Percentiles rank a stretch among this genome's conserved stretches.
Conservation (phyloP, 2,888 invertebrate species). For the Vesta saturnalis region DNA sequence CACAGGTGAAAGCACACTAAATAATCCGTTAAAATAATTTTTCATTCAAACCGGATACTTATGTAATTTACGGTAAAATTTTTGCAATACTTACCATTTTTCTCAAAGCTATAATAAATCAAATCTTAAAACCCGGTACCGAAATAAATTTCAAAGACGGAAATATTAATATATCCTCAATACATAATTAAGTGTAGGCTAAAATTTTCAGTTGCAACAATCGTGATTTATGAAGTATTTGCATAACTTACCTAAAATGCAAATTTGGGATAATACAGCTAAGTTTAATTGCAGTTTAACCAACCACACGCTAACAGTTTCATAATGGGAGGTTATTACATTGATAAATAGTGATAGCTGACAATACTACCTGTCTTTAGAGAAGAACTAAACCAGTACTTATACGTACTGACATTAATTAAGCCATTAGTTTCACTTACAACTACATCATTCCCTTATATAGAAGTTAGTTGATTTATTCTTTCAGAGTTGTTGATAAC, state of each 20-base stretch:
- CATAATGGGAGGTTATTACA: background rate
- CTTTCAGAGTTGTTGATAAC: background rate
- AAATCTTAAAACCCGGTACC: background rate
- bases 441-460: constrained; percentile 7
- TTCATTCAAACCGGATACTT: no score
- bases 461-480: background rate
- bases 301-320: background rate
- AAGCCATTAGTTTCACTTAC: constrained; percentile 18
- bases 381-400: background rate
- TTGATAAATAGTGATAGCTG: background rate
- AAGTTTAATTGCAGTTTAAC: background rate
- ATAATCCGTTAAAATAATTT: no score
- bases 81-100: background rate
- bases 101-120: background rate
- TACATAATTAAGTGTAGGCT: background rate
- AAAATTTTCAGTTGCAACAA: background rate
- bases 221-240: constrained; percentile 14
- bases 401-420: constrained; percentile 8
- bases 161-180: background rate
- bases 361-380: background rate
- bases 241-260: constrained; percentile 14
- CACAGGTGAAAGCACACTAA: background rate
- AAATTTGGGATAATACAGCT: background rate
- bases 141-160: background rate
- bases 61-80: background rate